Evolutionary conservation across 2,888 invertebrate genomes (phyloP).

Genomic region (Cerastis leucographa): DNA sequence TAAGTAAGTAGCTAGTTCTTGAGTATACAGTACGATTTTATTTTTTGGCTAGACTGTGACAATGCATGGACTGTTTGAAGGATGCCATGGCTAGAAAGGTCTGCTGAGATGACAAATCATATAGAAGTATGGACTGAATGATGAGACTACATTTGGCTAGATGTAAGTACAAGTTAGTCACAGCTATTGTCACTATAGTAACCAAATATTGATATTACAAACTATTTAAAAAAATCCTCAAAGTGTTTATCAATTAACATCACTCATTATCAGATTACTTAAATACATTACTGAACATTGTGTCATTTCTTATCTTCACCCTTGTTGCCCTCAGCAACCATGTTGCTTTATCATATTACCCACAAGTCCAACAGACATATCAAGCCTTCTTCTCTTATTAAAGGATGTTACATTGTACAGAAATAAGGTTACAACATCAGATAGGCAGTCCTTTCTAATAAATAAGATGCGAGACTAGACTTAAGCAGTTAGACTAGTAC

Average conservation of each 20-base stretch:
- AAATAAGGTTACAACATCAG: too few species aligned
- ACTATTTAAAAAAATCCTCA: neutral
- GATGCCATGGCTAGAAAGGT: neutral
- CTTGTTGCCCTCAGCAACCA: conserved; percentile 4
- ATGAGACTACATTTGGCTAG: neutral
- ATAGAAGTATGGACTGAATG: neutral
- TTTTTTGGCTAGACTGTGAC: neutral
- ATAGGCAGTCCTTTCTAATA: neutral
- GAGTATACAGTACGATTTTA: neutral
- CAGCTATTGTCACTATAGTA: neutral
- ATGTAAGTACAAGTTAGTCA: neutral
- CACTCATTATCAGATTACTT: neutral
- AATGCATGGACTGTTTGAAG: neutral
- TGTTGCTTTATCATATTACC: neutral
- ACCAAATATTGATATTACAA: neutral
- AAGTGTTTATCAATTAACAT: neutral
- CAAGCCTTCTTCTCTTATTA: neutral
- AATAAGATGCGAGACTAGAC: neutral
- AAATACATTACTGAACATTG: neutral
- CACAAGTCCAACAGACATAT: neutral
- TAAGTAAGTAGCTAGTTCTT: neutral
- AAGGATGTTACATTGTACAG: neutral
- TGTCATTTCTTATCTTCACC: conserved; percentile 9
- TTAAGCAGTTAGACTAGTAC: neutral
- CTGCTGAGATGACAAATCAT: neutral